Conservation (phyloP, 2,888 invertebrate genomes). For the Philopedon plagiatum region DNA sequence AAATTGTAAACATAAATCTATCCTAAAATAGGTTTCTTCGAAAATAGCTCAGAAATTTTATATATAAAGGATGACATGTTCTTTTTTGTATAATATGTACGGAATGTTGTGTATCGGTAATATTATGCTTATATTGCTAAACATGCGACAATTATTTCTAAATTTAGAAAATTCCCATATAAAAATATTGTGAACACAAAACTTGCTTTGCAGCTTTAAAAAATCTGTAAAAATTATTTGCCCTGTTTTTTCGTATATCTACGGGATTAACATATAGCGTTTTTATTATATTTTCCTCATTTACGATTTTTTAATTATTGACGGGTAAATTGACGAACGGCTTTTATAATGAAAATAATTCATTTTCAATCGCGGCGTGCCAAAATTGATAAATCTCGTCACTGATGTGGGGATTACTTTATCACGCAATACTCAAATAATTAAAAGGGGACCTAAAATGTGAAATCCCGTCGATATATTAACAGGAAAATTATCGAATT, state of each 20-base stretch:
- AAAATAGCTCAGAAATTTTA: constrained; percentile 32
- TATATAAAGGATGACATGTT: constrained; percentile 8
- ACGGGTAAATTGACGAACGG: constrained; percentile 19
- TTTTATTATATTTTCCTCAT: constrained; percentile 4
- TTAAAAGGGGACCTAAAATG: constrained; percentile 47
- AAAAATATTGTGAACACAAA: no score
- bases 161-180: no score
- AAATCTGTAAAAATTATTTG: no score
- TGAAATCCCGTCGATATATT: constrained; percentile 38
- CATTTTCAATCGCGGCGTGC: constrained; percentile 44
- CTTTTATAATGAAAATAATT: constrained; percentile 45
- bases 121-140: background rate
- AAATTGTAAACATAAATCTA: constrained; percentile 51
- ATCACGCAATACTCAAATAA: constrained; percentile 49
- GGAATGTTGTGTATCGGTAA: background rate
- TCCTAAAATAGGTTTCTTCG: constrained; percentile 51
- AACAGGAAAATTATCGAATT: constrained; percentile 40
- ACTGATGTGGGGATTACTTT: constrained; percentile 48
- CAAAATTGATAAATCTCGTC: constrained; percentile 46
- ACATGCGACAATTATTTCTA: no score
- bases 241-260: no score
- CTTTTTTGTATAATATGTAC: background rate
- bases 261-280: no score
- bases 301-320: constrained; percentile 44
- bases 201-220: no score